phyloP scores from a whole-genome alignment of 2,113 vertebrate species.

The Corvus hawaiiensis region DNA sequence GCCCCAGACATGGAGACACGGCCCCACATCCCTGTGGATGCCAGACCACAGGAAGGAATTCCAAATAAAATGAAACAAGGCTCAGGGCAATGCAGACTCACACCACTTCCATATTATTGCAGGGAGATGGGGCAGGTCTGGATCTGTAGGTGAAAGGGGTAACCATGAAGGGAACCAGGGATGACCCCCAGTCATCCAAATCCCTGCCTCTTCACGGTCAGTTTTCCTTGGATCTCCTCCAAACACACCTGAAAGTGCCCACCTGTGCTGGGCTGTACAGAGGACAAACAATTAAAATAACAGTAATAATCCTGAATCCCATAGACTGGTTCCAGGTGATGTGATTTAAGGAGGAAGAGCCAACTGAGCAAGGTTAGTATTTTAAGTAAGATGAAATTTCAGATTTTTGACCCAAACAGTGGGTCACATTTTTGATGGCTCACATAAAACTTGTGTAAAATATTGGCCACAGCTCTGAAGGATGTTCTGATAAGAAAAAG shows the following conservation, averaged over 20 bases:
- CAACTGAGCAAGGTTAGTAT: rapidly evolving
- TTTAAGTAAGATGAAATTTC: background rate
- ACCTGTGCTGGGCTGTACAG: background rate
- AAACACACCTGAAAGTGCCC: background rate
- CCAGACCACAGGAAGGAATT: rapidly evolving
- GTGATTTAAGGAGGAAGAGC: background rate
- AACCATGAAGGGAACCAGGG: rapidly evolving
- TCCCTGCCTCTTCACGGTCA: rapidly evolving
- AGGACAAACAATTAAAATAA: background rate
- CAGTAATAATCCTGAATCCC: background rate
- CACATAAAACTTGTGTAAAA: background rate
- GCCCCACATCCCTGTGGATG: rapidly evolving
- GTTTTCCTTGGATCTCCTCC: background rate
- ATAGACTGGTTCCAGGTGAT: background rate
- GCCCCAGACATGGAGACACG: rapidly evolving
- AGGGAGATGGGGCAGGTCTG: rapidly evolving
- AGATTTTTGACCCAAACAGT: background rate
- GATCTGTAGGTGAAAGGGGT: background rate
- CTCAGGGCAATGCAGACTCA: background rate
- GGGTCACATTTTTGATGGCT: background rate
- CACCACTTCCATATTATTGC: rapidly evolving
- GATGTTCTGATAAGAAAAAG: background rate
- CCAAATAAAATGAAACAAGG: rapidly evolving
- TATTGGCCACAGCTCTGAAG: rapidly evolving
- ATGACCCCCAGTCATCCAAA: rapidly evolving